Conservation (phyloP, 2,888 invertebrate genomes). For the Deilephila porcellus region DNA sequence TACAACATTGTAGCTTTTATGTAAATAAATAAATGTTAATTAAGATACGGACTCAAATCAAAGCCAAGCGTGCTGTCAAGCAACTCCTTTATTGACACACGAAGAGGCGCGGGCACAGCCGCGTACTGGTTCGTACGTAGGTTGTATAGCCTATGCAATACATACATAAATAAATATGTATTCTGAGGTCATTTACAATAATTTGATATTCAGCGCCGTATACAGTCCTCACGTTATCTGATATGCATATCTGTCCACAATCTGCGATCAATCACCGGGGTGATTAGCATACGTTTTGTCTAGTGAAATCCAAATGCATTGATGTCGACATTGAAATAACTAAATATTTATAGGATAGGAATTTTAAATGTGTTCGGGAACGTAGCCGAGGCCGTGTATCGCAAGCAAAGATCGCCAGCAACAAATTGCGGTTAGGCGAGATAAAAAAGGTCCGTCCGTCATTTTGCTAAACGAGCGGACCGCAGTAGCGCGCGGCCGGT, state of each 20-base stretch:
- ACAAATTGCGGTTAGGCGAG: constrained; percentile 82
- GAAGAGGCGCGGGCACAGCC: no score
- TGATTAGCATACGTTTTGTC: constrained; percentile 30
- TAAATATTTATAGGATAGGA: constrained; percentile 71
- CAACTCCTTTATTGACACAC: no score
- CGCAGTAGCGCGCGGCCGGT: constrained; percentile 60
- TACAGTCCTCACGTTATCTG: not conserved
- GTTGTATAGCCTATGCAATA: no score
- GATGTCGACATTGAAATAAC: constrained; percentile 56
- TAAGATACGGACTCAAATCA: no score
- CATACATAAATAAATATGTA: no score
- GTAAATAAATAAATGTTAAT: no score
- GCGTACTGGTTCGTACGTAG: no score
- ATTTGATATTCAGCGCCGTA: not conserved
- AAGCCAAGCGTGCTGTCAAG: no score
- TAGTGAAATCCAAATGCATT: constrained; percentile 53
- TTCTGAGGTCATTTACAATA: not conserved
- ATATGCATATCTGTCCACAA: constrained; percentile 30
- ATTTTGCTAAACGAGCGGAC: constrained; percentile 79
- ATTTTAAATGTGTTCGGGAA: constrained; percentile 71
- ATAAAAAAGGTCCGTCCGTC: constrained; percentile 84
- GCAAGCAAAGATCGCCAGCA: constrained; percentile 73
- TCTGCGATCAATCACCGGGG: constrained; percentile 34
- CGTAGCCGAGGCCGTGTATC: constrained; percentile 67
- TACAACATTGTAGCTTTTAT: no score